Evolutionary conservation across 2,113 vertebrate genomes (phyloP).

Genomic region (Furnarius figulus): DNA sequence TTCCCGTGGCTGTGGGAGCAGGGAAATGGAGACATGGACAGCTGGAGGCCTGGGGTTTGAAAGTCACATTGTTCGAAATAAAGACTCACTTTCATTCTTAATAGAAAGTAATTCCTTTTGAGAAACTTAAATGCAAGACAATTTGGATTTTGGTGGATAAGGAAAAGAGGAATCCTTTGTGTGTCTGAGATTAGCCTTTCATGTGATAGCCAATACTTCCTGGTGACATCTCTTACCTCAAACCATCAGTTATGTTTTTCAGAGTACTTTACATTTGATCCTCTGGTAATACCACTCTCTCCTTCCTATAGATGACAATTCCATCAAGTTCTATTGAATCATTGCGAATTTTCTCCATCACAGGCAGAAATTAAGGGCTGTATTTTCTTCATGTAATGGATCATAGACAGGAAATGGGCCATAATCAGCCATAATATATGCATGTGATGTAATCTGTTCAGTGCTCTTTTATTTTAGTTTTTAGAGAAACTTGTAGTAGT

Average conservation of each 20-base stretch:
- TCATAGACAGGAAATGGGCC: not conserved
- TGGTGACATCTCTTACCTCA: not conserved
- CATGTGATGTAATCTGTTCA: not conserved
- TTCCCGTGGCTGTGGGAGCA: accelerated
- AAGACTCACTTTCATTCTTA: not conserved
- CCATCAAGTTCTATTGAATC: not conserved
- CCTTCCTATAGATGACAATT: not conserved
- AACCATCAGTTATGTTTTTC: not conserved
- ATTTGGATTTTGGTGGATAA: not conserved
- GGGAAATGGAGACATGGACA: not conserved
- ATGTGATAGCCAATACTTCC: not conserved
- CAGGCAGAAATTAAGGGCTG: not conserved
- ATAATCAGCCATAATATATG: not conserved
- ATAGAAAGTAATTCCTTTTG: not conserved
- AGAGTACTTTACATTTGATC: not conserved
- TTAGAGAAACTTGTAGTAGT: not conserved
- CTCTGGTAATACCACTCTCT: not conserved
- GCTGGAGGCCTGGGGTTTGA: not conserved
- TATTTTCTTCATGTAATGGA: not conserved
- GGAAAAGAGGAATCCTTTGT: not conserved
- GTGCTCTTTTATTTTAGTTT: not conserved
- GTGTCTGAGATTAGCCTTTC: not conserved
- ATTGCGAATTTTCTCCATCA: not conserved
- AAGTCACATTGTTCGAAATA: not conserved
- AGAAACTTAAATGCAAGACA: not conserved